Evolutionary conservation across 2,113 vertebrate genomes (phyloP).

Genomic region (Myxocyprinus asiaticus): DNA sequence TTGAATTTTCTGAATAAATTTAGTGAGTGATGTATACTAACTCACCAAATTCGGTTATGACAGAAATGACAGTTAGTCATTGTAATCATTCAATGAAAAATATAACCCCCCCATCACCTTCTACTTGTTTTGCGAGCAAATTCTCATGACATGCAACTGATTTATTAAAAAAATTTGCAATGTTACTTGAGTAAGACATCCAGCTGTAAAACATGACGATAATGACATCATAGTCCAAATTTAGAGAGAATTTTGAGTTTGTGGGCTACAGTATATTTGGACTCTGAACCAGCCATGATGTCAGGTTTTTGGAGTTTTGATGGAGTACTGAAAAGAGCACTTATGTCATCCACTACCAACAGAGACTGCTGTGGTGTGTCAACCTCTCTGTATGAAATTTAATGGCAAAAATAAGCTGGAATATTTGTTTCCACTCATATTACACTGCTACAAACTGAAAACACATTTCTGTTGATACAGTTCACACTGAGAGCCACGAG

Average conservation of each 20-base stretch:
- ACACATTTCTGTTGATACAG: slow-evolving; percentile 55
- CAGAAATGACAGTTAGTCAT: neutral
- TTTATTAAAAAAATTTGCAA: slow-evolving; percentile 21
- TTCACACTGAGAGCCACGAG: neutral
- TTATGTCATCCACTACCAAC: slow-evolving; percentile 68
- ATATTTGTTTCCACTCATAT: slow-evolving; percentile 60
- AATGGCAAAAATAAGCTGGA: slow-evolving; percentile 63
- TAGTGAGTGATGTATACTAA: neutral
- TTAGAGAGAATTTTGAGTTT: slow-evolving; percentile 68
- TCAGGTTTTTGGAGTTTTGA: slow-evolving; percentile 65
- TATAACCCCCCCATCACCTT: neutral
- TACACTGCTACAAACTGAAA: slow-evolving; percentile 60
- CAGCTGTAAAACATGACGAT: slow-evolving; percentile 39
- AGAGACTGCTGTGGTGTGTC: slow-evolving; percentile 63
- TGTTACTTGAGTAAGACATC: slow-evolving; percentile 31
- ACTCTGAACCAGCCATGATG: slow-evolving; percentile 69
- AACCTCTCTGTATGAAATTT: slow-evolving; percentile 53
- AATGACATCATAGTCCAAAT: slow-evolving; percentile 76
- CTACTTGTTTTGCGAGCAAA: neutral
- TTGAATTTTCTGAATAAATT: slow-evolving; percentile 6
- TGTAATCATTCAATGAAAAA: slow-evolving; percentile 5
- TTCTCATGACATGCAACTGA: neutral
- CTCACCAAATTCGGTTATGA: neutral
- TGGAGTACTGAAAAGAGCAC: slow-evolving; percentile 60
- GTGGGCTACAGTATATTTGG: slow-evolving; percentile 65